Percentiles rank a stretch among this genome's conserved stretches.
These are phyloP conservation scores for Tamias sibiricus DNA, from an alignment of 2,113 vertebrate genomes.

Conservation along the genomic window DNA sequence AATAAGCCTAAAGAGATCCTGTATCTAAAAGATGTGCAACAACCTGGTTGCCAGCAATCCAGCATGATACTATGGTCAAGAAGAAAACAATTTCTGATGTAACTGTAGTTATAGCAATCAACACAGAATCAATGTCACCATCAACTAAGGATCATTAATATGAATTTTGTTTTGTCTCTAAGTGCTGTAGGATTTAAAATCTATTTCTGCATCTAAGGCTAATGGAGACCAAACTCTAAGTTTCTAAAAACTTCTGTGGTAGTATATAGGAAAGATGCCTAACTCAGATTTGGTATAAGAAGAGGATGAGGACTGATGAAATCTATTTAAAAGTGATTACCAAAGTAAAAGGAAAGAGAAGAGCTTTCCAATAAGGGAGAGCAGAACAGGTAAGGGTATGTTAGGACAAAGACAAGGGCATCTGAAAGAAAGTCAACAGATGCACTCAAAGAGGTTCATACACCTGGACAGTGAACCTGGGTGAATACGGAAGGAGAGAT, in stretches of 20 bases:
- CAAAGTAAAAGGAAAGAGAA: not conserved
- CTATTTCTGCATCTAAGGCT: not conserved
- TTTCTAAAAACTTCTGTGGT: too few species aligned
- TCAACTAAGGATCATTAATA: not conserved
- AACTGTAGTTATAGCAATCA: too few species aligned
- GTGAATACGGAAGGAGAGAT: not conserved
- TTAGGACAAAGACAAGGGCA: not conserved
- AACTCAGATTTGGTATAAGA: not conserved
- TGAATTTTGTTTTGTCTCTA: not conserved
- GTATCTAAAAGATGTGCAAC: not conserved
- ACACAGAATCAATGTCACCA: not conserved
- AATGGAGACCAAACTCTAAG: not conserved
- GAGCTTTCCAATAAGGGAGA: not conserved
- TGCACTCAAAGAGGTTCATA: not conserved
- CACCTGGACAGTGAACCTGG: not conserved
- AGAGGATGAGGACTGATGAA: fast-evolving
- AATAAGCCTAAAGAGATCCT: conserved; percentile 47
- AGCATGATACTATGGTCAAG: not conserved
- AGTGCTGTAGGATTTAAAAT: not conserved
- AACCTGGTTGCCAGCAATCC: not conserved
- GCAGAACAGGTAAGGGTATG: not conserved
- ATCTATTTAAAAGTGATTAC: not conserved
- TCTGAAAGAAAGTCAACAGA: not conserved
- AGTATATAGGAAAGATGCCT: fast-evolving
- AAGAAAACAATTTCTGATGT: not conserved